Percentiles rank a stretch among this genome's conserved stretches.
These are phyloP conservation scores for Pemphigus obesinymphae DNA, from an alignment of 1,140 invertebrate genomes.

Conservation along the genomic window DNA sequence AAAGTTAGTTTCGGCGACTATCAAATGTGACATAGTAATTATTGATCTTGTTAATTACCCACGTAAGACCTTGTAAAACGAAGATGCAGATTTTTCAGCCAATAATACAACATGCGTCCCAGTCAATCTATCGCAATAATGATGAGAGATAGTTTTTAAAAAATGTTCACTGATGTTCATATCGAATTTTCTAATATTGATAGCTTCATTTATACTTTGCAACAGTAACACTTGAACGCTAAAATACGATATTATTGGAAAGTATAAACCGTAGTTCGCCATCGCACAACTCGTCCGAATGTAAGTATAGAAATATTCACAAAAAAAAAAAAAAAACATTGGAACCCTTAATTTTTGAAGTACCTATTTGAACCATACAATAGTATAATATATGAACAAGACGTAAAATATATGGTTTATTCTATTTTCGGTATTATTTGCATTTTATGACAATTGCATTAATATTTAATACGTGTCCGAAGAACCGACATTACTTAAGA, in stretches of 20 bases:
- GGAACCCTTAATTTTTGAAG: not conserved
- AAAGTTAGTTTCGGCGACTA: too few relatives aligned
- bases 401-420: too few relatives aligned
- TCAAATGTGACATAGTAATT: too few relatives aligned
- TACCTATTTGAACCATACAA: not conserved
- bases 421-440: not conserved
- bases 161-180: not conserved
- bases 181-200: not conserved
- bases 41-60: not conserved
- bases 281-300: too few relatives aligned
- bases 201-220: not conserved
- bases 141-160: not conserved
- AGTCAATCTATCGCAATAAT: not conserved
- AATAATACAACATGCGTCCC: not conserved
- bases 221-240: not conserved
- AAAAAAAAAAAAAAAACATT: not conserved
- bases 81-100: not conserved
- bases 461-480: not conserved
- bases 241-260: not conserved
- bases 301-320: too few relatives aligned
- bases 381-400: too few relatives aligned
- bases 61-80: conserved; percentile 7
- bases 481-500: too few relatives aligned
- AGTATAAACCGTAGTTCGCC: not conserved
- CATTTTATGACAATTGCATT: not conserved